Conservation (phyloP, 2,797 vertebrate genomes). For the Champsocephalus gunnari region DNA sequence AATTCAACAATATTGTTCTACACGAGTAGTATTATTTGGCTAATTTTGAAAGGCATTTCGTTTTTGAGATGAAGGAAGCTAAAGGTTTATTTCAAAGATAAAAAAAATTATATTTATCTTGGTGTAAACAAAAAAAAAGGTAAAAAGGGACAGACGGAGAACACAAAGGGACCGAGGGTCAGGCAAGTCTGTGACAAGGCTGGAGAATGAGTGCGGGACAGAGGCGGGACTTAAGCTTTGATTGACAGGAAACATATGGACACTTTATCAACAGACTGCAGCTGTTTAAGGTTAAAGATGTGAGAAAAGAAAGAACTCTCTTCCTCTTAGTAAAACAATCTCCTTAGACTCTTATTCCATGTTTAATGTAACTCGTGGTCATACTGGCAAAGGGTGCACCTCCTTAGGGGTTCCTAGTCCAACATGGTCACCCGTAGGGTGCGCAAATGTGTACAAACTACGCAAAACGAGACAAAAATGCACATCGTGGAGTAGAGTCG, state of each 20-base stretch:
- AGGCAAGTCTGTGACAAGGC: conserved; percentile 56
- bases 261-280: conserved; percentile 31
- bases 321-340: conserved; percentile 19
- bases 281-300: conserved; percentile 16
- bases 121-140: not conserved
- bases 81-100: conserved; percentile 21
- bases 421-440: conserved; percentile 63
- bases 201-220: conserved; percentile 26
- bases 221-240: conserved; percentile 24
- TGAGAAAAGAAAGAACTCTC: conserved; percentile 22
- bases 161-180: conserved; percentile 21
- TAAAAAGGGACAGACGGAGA: conserved; percentile 21
- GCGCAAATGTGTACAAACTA: conserved; percentile 54
- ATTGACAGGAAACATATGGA: conserved; percentile 9
- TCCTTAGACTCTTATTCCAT: conserved; percentile 20
- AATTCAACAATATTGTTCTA: conserved; percentile 43
- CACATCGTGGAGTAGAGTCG: conserved; percentile 47
- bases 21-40: conserved; percentile 55
- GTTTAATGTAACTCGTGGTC: conserved; percentile 26
- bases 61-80: conserved; percentile 37
- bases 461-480: conserved; percentile 48
- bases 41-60: conserved; percentile 58
- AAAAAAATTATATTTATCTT: conserved; percentile 4
- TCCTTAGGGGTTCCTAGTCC: conserved; percentile 64
- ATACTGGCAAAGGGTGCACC: conserved; percentile 61